phyloP scores from a whole-genome alignment of 2,797 vertebrate species.

The Sebastolobus alascanus region DNA sequence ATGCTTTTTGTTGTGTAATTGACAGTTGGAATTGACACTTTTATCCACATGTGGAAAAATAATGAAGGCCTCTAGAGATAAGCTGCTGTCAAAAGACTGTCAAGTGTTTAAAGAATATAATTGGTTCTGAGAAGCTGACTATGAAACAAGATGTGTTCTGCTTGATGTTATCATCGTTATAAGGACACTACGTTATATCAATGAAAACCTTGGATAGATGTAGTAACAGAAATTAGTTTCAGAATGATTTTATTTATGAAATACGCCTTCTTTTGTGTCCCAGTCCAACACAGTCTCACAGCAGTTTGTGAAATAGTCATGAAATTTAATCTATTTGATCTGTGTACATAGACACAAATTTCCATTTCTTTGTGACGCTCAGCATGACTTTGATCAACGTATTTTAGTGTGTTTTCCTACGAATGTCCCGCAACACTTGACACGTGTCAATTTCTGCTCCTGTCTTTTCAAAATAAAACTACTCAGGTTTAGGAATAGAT shows the following conservation, averaged over 20 bases:
- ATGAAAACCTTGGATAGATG: slow-evolving; percentile 11
- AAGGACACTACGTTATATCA: background rate
- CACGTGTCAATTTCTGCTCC: no score
- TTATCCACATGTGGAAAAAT: slow-evolving; percentile 16
- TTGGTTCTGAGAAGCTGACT: background rate
- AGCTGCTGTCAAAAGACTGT: slow-evolving; percentile 10
- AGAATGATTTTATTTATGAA: slow-evolving; percentile 34
- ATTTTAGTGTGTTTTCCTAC: no score
- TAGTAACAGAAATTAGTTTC: slow-evolving; percentile 4
- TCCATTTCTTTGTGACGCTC: no score
- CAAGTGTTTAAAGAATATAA: background rate
- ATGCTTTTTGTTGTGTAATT: slow-evolving; percentile 28
- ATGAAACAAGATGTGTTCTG: background rate
- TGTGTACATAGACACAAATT: no score
- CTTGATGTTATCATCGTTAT: background rate
- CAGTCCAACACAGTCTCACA: no score
- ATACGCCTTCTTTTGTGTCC: slow-evolving; percentile 22
- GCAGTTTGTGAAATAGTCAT: no score
- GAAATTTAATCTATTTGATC: no score
- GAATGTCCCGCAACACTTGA: no score
- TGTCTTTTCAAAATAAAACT: no score
- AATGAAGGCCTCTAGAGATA: slow-evolving; percentile 25
- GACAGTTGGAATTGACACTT: slow-evolving; percentile 45
- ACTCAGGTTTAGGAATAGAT: no score
- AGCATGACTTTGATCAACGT: no score